Conservation (phyloP, 2,797 vertebrate genomes). For the Sebastes taczanowskii region DNA sequence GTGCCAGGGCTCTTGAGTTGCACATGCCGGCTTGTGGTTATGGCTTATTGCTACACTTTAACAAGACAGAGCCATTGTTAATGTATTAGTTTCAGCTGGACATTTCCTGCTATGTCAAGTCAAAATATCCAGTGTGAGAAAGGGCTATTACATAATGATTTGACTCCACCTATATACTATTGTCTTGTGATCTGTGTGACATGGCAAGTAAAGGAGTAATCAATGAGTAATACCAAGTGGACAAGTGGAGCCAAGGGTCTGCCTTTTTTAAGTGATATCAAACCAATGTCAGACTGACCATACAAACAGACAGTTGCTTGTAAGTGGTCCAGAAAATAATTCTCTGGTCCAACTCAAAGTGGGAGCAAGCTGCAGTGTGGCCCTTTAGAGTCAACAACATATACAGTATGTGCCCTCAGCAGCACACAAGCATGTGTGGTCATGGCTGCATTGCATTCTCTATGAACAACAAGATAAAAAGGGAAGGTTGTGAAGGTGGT, state of each 20-base stretch:
- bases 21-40: background rate
- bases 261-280: background rate
- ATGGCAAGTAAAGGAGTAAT: background rate
- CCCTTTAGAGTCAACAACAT: background rate
- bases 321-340: background rate
- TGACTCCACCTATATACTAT: background rate
- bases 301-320: background rate
- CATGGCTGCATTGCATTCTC: background rate
- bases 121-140: background rate
- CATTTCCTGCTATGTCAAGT: background rate
- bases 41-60: background rate
- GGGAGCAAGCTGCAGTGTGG: background rate
- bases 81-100: background rate
- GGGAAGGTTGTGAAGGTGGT: background rate
- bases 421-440: background rate
- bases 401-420: background rate
- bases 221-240: background rate
- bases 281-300: background rate
- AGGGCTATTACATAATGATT: background rate
- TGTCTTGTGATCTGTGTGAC: background rate
- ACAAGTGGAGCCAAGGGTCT: background rate
- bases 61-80: background rate
- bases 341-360: background rate
- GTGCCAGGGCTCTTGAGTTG: background rate
- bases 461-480: background rate